phyloP scores from a whole-genome alignment of 2,113 vertebrate genomes.

The Grus americana region DNA sequence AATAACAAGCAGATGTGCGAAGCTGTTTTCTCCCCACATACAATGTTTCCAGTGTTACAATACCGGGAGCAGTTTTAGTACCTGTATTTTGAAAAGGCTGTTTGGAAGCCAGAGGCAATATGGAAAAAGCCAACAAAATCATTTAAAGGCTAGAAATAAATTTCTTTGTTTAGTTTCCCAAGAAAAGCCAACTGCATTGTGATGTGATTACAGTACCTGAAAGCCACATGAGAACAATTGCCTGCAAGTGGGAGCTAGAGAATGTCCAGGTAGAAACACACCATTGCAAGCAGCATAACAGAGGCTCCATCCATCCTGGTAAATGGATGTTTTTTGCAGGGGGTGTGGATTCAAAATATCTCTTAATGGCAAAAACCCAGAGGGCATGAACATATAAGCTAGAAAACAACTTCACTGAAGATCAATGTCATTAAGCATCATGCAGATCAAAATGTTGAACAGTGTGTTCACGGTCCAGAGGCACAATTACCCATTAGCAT shows the following conservation, averaged over 20 bases:
- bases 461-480: background rate
- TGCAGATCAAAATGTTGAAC: background rate
- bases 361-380: background rate
- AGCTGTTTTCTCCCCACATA: background rate
- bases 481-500: background rate
- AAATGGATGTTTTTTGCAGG: background rate
- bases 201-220: background rate
- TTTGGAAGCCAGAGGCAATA: background rate
- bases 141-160: background rate
- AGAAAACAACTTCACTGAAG: background rate
- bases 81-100: background rate
- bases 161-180: background rate
- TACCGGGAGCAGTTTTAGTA: background rate
- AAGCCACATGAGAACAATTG: background rate
- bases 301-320: background rate
- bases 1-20: fast-evolving
- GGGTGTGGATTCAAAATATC: background rate
- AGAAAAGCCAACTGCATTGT: background rate
- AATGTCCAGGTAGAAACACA: fast-evolving
- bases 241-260: background rate
- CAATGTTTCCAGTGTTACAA: background rate
- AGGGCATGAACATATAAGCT: background rate
- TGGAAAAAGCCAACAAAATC: background rate
- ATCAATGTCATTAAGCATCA: background rate
- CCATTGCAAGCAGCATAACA: background rate